Conservation (phyloP, 2,113 vertebrate genomes). For the Lepisosteus oculatus region DNA sequence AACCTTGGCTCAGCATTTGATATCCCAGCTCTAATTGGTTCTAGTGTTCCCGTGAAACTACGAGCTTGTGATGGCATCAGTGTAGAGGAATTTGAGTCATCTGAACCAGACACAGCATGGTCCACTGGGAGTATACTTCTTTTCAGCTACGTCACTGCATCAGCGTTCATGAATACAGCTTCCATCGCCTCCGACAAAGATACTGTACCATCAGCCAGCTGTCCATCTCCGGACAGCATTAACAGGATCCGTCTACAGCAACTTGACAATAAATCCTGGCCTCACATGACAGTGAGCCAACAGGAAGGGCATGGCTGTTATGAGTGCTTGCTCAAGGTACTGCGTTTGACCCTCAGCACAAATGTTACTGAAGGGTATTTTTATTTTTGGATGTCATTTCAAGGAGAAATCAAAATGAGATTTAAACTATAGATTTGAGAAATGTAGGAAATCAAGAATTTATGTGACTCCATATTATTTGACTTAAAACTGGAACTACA, state of each 20-base stretch:
- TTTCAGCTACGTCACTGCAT: conserved; percentile 25
- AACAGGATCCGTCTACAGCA: neutral
- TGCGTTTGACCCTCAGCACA: too few relatives aligned
- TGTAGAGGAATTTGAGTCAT: conserved; percentile 25
- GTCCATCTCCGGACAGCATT: neutral
- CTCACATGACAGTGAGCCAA: neutral
- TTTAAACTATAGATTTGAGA: too few relatives aligned
- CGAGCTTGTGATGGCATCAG: conserved; percentile 12
- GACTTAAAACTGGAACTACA: too few relatives aligned
- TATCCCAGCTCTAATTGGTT: conserved; percentile 21
- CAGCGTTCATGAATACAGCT: conserved; percentile 2
- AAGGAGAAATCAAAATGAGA: too few relatives aligned
- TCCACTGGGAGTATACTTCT: conserved; percentile 22
- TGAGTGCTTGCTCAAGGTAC: neutral
- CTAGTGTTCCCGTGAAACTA: conserved; percentile 13
- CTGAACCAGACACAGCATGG: conserved; percentile 26
- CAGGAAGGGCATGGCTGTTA: neutral
- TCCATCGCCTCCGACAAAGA: neutral
- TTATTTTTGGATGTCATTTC: too few relatives aligned
- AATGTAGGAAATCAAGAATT: too few relatives aligned
- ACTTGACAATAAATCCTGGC: neutral
- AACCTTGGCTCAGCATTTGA: conserved; percentile 15
- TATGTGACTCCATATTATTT: too few relatives aligned
- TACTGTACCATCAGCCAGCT: neutral
- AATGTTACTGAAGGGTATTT: too few relatives aligned